Evolutionary conservation across 2,797 vertebrate genomes (phyloP).

Genomic region (Liasis olivaceus): DNA sequence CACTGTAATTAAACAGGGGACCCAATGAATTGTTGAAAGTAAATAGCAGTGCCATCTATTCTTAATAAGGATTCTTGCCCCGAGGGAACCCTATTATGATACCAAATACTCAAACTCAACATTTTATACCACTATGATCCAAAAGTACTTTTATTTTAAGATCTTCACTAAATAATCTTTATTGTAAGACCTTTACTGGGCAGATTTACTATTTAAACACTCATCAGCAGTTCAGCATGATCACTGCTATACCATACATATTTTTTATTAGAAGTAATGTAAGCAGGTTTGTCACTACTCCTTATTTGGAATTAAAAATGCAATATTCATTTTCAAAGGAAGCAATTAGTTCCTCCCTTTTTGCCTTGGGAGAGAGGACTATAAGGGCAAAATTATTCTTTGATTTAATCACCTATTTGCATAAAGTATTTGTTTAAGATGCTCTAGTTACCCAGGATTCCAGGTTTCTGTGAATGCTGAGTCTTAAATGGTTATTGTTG

Average conservation of each 20-base stretch:
- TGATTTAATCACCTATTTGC: no score
- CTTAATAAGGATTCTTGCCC: neutral
- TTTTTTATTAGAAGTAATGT: neutral
- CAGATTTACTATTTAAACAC: neutral
- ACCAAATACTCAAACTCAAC: neutral
- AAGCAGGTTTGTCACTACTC: neutral
- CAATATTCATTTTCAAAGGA: neutral
- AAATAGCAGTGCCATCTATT: neutral
- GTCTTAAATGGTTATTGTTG: no score
- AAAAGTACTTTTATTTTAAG: neutral
- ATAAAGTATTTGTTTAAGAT: no score
- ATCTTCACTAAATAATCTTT: neutral
- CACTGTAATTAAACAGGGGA: neutral
- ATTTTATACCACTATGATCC: neutral
- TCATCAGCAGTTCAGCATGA: neutral
- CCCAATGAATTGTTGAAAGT: neutral
- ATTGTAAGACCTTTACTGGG: neutral
- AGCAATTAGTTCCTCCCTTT: no score
- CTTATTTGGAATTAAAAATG: neutral
- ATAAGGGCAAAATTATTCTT: no score
- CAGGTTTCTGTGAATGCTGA: no score
- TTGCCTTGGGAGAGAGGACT: no score
- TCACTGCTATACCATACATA: neutral
- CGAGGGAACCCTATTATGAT: neutral
- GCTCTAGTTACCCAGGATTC: no score